Evolutionary conservation across 1,140 invertebrate genomes (phyloP).

Genomic region (Andricus grossulariae): DNA sequence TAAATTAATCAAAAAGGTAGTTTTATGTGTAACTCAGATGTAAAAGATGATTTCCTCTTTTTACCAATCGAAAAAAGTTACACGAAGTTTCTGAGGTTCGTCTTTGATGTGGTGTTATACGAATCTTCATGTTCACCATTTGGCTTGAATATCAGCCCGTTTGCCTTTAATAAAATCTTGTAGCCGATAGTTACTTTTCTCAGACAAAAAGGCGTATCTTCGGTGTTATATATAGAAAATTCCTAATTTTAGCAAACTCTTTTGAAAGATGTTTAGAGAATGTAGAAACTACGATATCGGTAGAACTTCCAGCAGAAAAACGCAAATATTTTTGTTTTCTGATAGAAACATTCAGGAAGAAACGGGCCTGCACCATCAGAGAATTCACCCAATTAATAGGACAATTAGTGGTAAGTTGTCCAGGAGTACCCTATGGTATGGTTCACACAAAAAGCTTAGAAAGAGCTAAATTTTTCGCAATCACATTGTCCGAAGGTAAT

Average conservation of each 20-base stretch:
- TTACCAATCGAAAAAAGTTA: not conserved
- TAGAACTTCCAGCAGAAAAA: not conserved
- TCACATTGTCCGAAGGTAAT: too few species aligned
- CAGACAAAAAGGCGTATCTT: not conserved
- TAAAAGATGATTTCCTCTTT: not conserved
- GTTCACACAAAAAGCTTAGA: too few species aligned
- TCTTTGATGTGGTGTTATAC: too few species aligned
- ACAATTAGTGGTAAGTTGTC: constrained; percentile 15
- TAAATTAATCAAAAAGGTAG: not conserved
- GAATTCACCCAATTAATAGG: constrained; percentile 28
- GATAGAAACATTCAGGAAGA: not conserved
- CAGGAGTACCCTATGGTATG: not conserved
- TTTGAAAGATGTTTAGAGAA: not conserved
- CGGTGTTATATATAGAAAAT: constrained; percentile 31
- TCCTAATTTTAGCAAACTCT: not conserved
- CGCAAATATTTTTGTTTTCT: not conserved
- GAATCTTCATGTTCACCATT: too few species aligned
- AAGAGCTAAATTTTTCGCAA: too few species aligned
- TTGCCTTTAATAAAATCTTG: too few species aligned
- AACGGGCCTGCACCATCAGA: constrained; percentile 24
- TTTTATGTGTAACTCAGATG: not conserved
- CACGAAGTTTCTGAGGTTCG: too few species aligned
- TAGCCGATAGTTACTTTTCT: constrained; percentile 40
- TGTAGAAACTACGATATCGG: not conserved
- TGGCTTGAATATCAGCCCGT: too few species aligned